Percentiles rank a stretch among this genome's conserved stretches.
Evolutionary conservation across 2,888 invertebrate species (phyloP).

Genomic region (Morpho deidamia): DNA sequence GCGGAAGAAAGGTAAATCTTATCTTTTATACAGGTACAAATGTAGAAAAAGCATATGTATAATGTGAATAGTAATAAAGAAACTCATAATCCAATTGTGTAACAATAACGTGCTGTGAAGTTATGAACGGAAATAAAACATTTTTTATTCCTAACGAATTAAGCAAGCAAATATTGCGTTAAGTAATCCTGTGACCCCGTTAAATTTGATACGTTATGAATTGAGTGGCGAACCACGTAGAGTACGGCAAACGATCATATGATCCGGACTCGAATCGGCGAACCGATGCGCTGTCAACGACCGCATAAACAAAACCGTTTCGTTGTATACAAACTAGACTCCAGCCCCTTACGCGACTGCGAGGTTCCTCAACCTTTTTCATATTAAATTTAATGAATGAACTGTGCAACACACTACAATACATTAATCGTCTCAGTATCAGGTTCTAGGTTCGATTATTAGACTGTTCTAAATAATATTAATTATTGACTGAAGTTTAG

Average conservation of each 20-base stretch:
- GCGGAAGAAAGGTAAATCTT: constrained; percentile 75
- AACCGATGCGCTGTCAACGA: constrained; percentile 12
- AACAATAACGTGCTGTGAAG: neutral
- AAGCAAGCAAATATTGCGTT: constrained; percentile 11
- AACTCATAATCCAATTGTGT: constrained; percentile 4
- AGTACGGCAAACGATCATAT: constrained; percentile 12
- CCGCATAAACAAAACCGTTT: constrained; percentile 8
- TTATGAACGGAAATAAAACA: constrained; percentile 2
- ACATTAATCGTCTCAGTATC: too few species aligned
- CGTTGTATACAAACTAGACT: neutral
- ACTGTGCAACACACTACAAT: too few species aligned
- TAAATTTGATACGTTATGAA: constrained; percentile 17
- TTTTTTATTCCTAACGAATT: neutral
- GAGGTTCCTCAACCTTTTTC: too few species aligned
- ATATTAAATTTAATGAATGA: too few species aligned
- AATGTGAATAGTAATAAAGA: neutral
- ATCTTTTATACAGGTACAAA: neutral
- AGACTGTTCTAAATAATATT: too few species aligned
- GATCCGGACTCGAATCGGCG: constrained; percentile 10
- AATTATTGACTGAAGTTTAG: too few species aligned
- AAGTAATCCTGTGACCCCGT: constrained; percentile 23
- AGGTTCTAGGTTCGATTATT: too few species aligned
- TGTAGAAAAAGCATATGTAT: neutral
- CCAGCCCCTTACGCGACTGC: neutral
- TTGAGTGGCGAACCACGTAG: constrained; percentile 14